Evolutionary conservation across 1,140 invertebrate species (phyloP).

Genomic region (Euwallacea fornicatus): DNA sequence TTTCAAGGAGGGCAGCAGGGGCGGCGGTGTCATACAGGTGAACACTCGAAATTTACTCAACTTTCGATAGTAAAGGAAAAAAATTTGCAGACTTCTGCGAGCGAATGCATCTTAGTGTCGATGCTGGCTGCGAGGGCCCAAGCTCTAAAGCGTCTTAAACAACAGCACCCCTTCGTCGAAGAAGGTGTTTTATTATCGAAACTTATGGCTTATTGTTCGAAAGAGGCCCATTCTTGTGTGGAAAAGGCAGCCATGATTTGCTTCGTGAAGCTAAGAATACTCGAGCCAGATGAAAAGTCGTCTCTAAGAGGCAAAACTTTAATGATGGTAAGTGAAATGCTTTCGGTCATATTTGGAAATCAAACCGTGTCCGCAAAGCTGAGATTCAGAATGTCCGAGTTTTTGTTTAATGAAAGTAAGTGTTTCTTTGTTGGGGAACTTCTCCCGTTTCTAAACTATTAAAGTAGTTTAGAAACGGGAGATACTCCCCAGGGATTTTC

Average conservation of each 20-base stretch:
- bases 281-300: slow-evolving; percentile 95
- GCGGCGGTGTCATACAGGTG: slow-evolving; percentile 92
- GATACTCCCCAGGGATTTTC: too few relatives aligned
- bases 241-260: slow-evolving; percentile 99
- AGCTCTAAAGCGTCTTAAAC: slow-evolving; percentile 87
- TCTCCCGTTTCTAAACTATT: too few relatives aligned
- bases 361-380: too few relatives aligned
- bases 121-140: slow-evolving; percentile 94
- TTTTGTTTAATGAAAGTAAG: too few relatives aligned
- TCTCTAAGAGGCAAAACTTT: slow-evolving; percentile 87
- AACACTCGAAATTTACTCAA: slow-evolving; percentile 9
- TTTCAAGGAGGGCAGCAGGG: slow-evolving; percentile 77
- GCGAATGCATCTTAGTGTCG: slow-evolving; percentile 94
- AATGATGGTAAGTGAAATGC: slow-evolving; percentile 61
- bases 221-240: slow-evolving; percentile 98
- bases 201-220: slow-evolving; percentile 91
- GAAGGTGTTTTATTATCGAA: slow-evolving; percentile 93
- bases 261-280: slow-evolving; percentile 94
- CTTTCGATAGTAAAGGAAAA: neutral
- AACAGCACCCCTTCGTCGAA: slow-evolving; percentile 87
- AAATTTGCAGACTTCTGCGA: slow-evolving; percentile 84
- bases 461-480: too few relatives aligned
- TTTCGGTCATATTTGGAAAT: too few relatives aligned
- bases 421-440: too few relatives aligned
- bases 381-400: too few relatives aligned